Evolutionary conservation across 2,888 invertebrate species (phyloP), one percentile per base, ranked within the genome.

Genomic region (Rotaria macrura): DNA sequence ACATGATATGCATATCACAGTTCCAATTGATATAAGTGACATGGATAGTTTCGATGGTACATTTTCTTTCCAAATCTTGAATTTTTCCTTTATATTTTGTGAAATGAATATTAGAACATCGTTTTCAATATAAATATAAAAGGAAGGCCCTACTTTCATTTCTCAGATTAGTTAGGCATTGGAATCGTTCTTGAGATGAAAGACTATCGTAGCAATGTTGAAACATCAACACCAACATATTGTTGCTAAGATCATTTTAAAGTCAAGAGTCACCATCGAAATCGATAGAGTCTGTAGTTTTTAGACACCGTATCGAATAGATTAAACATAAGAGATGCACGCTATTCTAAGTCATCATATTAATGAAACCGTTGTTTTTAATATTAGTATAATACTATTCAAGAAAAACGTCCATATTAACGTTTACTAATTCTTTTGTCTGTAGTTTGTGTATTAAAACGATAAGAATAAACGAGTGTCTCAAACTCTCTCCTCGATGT

Each of bases 261-360:
- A n/a, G n/a, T n/a, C n/a, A n/a, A n/a, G n/a, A n/a, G n/a, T n/a
- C n/a, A n/a, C n/a, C n/a, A n/a, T n/a, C n/a, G n/a, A n/a, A n/a
- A n/a, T n/a, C n/a, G n/a, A n/a, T n/a, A n/a, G n/a, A n/a, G n/a
- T n/a, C n/a, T n/a, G n/a, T n/a, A n/a, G n/a, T n/a, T 99, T 91
- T 99, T 99, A 0, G 99, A 99, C 99, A 99, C 99, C 99, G 99
- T 99, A 90, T 99, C 99, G 25, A 99, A 94, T 88, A 99, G 99
- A 90, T 99, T 99, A 89, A 94, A 93, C 93, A 94, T 94, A 88
- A 92, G 97, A 0, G 97, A 97, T 29, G 97, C 97, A 88, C 99
- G 94, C 89, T 99, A 92, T 91, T 99, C 99, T 88, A 99, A 93
- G 93, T 99, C 99, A 92, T 98, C 99, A 92, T 99, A 99, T 79